Evolutionary conservation across 92 coral and sea anemone genomes (phyloP).

Genomic region (Chrysogorgia sp.): DNA sequence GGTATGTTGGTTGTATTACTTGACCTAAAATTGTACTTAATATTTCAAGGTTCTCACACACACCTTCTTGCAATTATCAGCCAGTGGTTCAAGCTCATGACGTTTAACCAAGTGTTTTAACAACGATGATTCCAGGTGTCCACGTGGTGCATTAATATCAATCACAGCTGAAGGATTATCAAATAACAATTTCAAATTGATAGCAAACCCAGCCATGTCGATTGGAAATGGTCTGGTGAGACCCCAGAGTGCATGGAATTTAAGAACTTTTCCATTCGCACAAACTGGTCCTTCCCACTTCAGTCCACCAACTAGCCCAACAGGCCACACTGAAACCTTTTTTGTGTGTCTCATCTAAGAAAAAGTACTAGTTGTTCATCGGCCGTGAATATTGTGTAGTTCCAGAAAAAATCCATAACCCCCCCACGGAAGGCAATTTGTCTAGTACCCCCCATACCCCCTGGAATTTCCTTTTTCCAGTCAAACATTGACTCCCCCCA

Average conservation of each 20-base stretch:
- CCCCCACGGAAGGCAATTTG: too few relatives aligned
- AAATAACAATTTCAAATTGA: constrained; percentile 70
- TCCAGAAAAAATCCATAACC: too few relatives aligned
- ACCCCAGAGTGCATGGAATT: constrained; percentile 77
- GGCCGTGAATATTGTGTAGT: too few relatives aligned
- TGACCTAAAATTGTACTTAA: too few relatives aligned
- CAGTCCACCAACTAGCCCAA: constrained; percentile 88
- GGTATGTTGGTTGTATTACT: too few relatives aligned
- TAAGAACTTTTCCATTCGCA: constrained; percentile 73
- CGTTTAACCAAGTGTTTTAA: constrained; percentile 70
- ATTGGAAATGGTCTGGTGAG: constrained; percentile 86
- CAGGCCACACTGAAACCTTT: constrained; percentile 93
- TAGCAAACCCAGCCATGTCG: constrained; percentile 98
- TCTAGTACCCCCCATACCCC: too few relatives aligned
- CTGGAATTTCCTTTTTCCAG: too few relatives aligned
- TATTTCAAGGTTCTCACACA: neutral
- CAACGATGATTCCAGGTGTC: constrained; percentile 88
- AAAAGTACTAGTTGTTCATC: too few relatives aligned
- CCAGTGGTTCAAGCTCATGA: constrained; percentile 85
- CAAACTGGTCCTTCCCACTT: constrained; percentile 98
- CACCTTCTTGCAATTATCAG: constrained; percentile 59
- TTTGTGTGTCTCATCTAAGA: constrained; percentile 87
- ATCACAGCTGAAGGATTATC: constrained; percentile 80
- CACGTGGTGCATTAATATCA: constrained; percentile 76
- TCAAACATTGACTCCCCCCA: too few relatives aligned